Evolutionary conservation across 2,888 invertebrate genomes (phyloP).

Genomic region (Frankliniella intonsa): DNA sequence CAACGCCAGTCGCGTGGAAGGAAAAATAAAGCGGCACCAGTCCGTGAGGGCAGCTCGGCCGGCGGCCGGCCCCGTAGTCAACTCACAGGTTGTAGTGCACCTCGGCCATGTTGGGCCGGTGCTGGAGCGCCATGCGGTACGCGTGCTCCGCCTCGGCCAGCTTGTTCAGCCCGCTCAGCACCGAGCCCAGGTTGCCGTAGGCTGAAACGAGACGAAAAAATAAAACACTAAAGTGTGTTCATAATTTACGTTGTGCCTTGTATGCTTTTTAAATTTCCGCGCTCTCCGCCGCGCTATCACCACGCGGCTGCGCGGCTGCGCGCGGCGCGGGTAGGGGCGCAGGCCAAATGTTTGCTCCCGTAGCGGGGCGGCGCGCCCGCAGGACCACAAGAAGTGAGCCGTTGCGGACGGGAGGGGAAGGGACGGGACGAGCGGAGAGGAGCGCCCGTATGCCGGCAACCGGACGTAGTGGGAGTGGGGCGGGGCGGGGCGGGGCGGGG

Average conservation of each 20-base stretch:
- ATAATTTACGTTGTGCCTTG: not conserved
- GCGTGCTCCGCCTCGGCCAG: conserved; percentile 85
- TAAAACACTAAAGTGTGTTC: not conserved
- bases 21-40: not conserved
- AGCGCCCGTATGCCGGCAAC: conserved; percentile 33
- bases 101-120: conserved; percentile 96
- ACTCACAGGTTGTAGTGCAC: conserved; percentile 80
- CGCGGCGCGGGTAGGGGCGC: not conserved
- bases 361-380: not conserved
- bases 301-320: not conserved
- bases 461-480: conserved; percentile 29
- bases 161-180: conserved; percentile 83
- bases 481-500: conserved; percentile 31
- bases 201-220: conserved; percentile 57
- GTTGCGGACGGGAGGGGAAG: not conserved
- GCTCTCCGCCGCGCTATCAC: not conserved
- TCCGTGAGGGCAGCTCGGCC: conserved; percentile 29
- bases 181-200: conserved; percentile 94
- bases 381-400: not conserved
- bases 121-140: conserved; percentile 81
- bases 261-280: not conserved
- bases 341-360: conserved; percentile 4
- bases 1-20: conserved; percentile 9
- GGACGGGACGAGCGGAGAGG: not conserved
- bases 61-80: not conserved